These are phyloP conservation scores for Acleris laterana DNA, from an alignment of 2,888 invertebrate species.

Conservation along the genomic window DNA sequence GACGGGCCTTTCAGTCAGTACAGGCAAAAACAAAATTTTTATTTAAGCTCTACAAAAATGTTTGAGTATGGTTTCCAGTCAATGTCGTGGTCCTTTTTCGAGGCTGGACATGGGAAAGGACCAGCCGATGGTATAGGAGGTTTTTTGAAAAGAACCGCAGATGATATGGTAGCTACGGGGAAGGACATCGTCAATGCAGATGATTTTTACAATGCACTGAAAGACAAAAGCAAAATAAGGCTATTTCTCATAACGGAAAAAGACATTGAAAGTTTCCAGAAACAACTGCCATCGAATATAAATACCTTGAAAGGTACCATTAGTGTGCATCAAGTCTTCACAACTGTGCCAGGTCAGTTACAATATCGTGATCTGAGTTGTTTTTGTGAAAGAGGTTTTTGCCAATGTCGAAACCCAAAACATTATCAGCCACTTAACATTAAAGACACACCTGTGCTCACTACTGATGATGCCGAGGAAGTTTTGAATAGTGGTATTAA, in stretches of 20 bases:
- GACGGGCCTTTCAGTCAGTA: constrained; percentile 36
- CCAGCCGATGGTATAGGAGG: constrained; percentile 18
- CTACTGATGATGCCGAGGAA: too few species aligned
- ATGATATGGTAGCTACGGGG: constrained; percentile 25
- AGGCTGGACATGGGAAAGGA: constrained; percentile 16
- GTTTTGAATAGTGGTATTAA: too few species aligned
- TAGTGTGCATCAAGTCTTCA: too few species aligned
- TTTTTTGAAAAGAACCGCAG: constrained; percentile 21
- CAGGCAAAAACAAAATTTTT: constrained; percentile 33
- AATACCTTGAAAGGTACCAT: too few species aligned
- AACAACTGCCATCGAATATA: too few species aligned
- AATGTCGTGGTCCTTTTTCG: constrained; percentile 8
- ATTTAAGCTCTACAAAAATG: constrained; percentile 3
- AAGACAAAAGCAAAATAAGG: too few species aligned
- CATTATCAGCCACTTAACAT: too few species aligned
- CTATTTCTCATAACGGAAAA: too few species aligned
- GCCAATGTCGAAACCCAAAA: constrained; percentile 1
- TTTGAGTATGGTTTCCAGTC: constrained; percentile 23
- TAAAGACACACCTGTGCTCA: too few species aligned
- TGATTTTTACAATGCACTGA: too few species aligned
- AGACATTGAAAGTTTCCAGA: too few species aligned
- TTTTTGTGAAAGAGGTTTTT: background rate
- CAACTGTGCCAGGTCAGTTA: too few species aligned
- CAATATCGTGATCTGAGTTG: background rate
- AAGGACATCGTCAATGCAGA: constrained; percentile 17